phyloP scores from a whole-genome alignment of 2,797 vertebrate genomes.

The Columba guinea region DNA sequence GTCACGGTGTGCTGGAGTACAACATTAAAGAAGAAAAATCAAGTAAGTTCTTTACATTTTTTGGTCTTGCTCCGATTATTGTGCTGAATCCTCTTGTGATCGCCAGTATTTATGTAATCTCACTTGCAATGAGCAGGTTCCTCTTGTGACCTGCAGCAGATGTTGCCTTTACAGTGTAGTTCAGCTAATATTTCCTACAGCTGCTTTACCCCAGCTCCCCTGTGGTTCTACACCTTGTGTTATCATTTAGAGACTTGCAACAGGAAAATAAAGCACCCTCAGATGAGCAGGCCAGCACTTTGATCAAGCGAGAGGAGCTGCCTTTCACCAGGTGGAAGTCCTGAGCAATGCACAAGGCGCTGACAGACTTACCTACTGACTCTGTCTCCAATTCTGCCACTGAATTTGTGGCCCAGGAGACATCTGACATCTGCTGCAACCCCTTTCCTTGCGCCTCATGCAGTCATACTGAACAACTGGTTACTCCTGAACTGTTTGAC shows the following conservation, averaged over 20 bases:
- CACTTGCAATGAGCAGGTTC: background rate
- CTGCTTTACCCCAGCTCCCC: conserved; percentile 7
- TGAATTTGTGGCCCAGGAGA: background rate
- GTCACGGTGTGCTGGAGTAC: conserved; percentile 73
- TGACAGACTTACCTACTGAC: background rate
- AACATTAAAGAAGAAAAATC: conserved; percentile 87
- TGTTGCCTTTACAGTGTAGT: background rate
- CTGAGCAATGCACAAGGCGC: background rate
- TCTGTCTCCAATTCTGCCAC: background rate
- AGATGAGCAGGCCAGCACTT: background rate
- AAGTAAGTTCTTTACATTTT: conserved; percentile 77
- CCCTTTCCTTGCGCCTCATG: background rate
- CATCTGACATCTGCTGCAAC: background rate
- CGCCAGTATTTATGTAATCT: background rate
- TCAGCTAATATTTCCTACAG: conserved; percentile 36
- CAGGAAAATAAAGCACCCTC: background rate
- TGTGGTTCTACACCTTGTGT: background rate
- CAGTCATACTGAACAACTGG: background rate
- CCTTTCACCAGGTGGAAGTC: background rate
- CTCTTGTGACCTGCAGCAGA: background rate
- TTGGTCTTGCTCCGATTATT: background rate
- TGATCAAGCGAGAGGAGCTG: background rate
- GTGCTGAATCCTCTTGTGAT: background rate
- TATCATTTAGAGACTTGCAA: background rate
- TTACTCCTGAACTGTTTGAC: background rate